Conservation (phyloP, 2,113 vertebrate species). For the Holacanthus passer region DNA sequence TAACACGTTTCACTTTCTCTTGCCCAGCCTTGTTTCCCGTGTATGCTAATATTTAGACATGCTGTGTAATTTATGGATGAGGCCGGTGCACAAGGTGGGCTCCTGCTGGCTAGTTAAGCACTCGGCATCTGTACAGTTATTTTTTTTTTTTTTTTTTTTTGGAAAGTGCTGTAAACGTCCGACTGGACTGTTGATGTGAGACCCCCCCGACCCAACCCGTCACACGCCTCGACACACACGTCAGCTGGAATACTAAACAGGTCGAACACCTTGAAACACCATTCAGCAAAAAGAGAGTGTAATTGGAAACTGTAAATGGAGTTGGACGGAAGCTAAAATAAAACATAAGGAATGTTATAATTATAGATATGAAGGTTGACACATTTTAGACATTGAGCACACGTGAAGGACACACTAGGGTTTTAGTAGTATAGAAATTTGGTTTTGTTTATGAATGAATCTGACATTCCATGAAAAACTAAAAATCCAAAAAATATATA, state of each 20-base stretch:
- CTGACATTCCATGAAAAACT: not conserved
- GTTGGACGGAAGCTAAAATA: constrained; percentile 1
- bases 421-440: not conserved
- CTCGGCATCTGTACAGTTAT: constrained; percentile 34
- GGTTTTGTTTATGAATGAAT: not conserved
- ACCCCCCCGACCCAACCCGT: constrained; percentile 22
- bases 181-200: constrained; percentile 45
- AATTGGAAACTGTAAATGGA: not conserved
- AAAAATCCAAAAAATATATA: constrained; percentile 2
- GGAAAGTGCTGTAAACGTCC: constrained; percentile 43
- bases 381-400: not conserved
- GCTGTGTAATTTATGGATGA: constrained; percentile 63
- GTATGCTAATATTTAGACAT: constrained; percentile 54
- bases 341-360: not conserved
- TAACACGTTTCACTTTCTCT: constrained; percentile 48
- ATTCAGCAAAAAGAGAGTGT: constrained; percentile 28
- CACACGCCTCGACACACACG: constrained; percentile 49
- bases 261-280: constrained; percentile 53
- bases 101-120: constrained; percentile 47
- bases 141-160: not conserved
- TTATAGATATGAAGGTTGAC: not conserved
- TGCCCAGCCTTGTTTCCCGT: constrained; percentile 7
- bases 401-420: not conserved
- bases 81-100: constrained; percentile 29
- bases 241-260: constrained; percentile 66